These are phyloP conservation scores for Premnoplex brunnescens DNA, from an alignment of 2,797 vertebrate genomes.

Conservation along the genomic window DNA sequence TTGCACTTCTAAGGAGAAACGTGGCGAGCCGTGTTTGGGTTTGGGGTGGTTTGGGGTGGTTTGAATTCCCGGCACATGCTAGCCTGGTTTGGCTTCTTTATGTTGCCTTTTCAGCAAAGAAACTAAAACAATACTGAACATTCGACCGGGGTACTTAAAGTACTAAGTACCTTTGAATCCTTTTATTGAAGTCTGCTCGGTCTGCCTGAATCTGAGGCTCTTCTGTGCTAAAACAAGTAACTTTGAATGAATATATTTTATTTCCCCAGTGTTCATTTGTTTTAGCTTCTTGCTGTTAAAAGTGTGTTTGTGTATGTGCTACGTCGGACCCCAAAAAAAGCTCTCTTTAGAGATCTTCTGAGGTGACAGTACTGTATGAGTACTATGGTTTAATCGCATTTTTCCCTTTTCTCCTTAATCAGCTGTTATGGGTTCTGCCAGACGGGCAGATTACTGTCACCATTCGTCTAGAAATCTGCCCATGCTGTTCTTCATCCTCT, in stretches of 20 bases:
- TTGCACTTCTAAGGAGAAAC: not conserved
- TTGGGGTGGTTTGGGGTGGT: not conserved
- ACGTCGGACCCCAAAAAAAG: not conserved
- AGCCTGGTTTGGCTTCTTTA: not conserved
- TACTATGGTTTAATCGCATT: not conserved
- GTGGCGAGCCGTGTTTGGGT: not conserved
- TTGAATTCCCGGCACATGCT: not conserved
- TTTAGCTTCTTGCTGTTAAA: not conserved
- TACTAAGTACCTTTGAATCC: not conserved
- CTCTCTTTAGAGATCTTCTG: not conserved
- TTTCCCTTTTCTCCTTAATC: not conserved
- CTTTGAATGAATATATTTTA: not conserved
- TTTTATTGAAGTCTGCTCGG: not conserved
- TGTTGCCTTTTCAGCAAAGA: not conserved
- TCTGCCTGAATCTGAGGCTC: not conserved
- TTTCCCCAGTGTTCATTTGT: not conserved
- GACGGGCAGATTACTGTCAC: not conserved
- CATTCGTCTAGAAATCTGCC: not conserved
- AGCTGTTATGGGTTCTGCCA: not conserved
- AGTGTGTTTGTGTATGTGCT: not conserved
- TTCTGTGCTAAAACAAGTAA: not conserved
- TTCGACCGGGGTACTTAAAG: not conserved
- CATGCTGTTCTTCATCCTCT: not conserved
- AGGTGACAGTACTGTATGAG: not conserved
- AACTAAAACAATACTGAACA: not conserved